phyloP scores from a whole-genome alignment of 2,888 invertebrate species.

The Lepidonotus clava region DNA sequence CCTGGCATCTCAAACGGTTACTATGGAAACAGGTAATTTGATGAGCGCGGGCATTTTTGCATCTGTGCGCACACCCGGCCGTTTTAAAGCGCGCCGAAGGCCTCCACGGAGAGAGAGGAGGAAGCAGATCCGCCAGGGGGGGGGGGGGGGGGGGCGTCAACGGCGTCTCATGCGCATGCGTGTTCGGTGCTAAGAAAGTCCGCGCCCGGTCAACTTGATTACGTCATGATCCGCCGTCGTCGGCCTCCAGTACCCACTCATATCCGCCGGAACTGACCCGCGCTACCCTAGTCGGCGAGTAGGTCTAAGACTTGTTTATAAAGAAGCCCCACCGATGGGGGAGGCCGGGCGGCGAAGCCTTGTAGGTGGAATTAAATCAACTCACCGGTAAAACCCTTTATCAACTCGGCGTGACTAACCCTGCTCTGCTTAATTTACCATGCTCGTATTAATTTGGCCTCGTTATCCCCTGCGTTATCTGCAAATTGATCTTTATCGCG shows the following conservation, averaged over 20 bases:
- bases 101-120: background rate
- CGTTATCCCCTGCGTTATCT: too few relatives aligned
- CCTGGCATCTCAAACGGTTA: conserved; percentile 46
- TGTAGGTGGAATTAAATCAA: too few relatives aligned
- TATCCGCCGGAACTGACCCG: too few relatives aligned
- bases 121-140: background rate
- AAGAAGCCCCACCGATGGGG: too few relatives aligned
- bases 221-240: background rate
- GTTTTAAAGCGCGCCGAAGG: background rate
- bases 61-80: background rate
- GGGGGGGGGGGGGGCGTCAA: background rate
- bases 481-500: too few relatives aligned
- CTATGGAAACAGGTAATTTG: conserved; percentile 50
- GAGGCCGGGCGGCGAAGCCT: too few relatives aligned
- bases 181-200: background rate
- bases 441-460: too few relatives aligned
- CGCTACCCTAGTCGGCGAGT: too few relatives aligned
- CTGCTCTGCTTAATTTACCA: too few relatives aligned
- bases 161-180: background rate
- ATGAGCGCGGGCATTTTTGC: conserved; percentile 29
- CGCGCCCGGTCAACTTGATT: background rate
- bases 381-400: too few relatives aligned
- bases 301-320: too few relatives aligned
- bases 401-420: too few relatives aligned
- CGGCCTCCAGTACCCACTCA: background rate